These are phyloP conservation scores for Nannospalax galili DNA, from an alignment of 2,113 vertebrate genomes.

Conservation along the genomic window DNA sequence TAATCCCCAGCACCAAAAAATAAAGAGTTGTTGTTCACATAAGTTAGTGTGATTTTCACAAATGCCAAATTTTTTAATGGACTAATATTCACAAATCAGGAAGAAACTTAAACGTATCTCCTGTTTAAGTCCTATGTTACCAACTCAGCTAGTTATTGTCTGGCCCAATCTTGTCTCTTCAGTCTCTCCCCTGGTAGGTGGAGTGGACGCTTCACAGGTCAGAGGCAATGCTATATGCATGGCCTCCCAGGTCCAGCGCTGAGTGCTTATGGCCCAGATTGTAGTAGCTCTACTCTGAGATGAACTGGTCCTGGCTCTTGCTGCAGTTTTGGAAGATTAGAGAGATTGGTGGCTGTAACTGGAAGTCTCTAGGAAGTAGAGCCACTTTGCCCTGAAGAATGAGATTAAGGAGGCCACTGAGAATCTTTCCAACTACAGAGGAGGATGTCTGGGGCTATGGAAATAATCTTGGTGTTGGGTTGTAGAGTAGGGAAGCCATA, in stretches of 20 bases:
- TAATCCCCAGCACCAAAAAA: too few relatives aligned
- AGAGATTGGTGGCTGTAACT: background rate
- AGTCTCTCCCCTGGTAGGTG: background rate
- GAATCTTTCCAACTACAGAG: background rate
- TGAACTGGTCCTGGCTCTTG: background rate
- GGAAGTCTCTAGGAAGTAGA: background rate
- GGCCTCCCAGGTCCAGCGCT: too few relatives aligned
- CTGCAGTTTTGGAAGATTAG: background rate
- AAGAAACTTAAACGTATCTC: background rate
- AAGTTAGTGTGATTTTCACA: constrained; percentile 44
- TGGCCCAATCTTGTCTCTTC: background rate
- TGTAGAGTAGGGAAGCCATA: background rate
- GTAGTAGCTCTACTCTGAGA: background rate
- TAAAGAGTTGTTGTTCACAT: background rate
- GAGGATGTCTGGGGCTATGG: background rate
- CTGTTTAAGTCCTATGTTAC: background rate
- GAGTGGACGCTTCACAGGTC: constrained; percentile 12
- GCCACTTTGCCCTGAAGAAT: background rate
- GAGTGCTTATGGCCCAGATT: background rate
- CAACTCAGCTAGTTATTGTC: background rate
- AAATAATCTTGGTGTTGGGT: background rate
- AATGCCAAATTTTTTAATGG: background rate
- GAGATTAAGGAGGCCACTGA: background rate
- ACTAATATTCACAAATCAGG: constrained; percentile 20
- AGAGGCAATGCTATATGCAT: too few relatives aligned